Evolutionary conservation across 1,140 invertebrate genomes (phyloP).

Genomic region (Zophobas morio): DNA sequence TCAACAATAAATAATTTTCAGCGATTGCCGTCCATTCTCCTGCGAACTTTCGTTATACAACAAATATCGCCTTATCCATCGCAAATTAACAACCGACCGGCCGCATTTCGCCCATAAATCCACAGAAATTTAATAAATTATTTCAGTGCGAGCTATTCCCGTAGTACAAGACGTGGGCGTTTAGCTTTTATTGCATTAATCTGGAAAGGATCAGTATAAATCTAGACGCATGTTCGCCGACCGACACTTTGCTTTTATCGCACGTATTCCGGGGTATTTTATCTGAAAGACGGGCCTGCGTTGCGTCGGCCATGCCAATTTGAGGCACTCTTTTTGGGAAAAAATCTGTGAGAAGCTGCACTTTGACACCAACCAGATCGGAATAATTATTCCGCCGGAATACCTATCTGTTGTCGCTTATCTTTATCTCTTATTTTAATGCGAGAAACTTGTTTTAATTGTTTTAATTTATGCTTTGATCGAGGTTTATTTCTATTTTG

Average conservation of each 20-base stretch:
- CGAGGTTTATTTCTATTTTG: constrained; percentile 17
- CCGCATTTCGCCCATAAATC: constrained; percentile 36
- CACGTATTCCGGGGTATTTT: constrained; percentile 42
- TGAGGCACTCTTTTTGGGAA: constrained; percentile 25
- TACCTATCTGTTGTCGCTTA: constrained; percentile 15
- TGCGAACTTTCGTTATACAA: no score
- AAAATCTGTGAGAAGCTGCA: constrained; percentile 19
- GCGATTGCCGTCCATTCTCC: no score
- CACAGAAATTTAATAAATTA: constrained; percentile 35
- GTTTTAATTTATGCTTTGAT: constrained; percentile 28
- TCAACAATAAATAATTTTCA: no score
- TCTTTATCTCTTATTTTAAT: constrained; percentile 31
- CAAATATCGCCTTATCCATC: neutral
- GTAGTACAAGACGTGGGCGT: constrained; percentile 22
- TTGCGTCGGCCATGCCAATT: constrained; percentile 41
- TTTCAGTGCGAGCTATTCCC: constrained; percentile 20
- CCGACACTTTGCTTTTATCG: constrained; percentile 46
- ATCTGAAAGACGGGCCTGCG: constrained; percentile 36
- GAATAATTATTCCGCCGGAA: neutral
- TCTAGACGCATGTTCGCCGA: constrained; percentile 29
- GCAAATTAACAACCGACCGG: constrained; percentile 24
- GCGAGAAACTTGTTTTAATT: constrained; percentile 32
- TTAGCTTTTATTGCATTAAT: constrained; percentile 45
- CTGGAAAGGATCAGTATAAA: constrained; percentile 43
- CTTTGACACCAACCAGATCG: neutral